Evolutionary conservation across 1,140 invertebrate genomes (phyloP).

Genomic region (Lepidostoma basale): DNA sequence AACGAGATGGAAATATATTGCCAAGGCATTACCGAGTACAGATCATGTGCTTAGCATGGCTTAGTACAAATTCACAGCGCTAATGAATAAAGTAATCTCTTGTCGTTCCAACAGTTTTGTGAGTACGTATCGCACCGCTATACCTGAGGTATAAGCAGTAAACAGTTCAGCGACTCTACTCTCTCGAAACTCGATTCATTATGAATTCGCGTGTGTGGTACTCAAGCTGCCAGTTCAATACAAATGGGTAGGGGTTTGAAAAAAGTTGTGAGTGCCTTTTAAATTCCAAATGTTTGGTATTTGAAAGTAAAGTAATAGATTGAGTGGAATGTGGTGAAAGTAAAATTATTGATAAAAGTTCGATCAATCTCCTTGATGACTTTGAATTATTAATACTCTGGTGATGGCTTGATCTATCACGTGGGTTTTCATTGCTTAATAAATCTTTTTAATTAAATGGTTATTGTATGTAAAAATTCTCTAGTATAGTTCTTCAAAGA

Average conservation of each 20-base stretch:
- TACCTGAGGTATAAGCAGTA: no score
- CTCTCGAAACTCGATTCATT: no score
- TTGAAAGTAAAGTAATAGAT: background rate
- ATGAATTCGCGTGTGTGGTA: no score
- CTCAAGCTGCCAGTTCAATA: no score
- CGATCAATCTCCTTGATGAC: background rate
- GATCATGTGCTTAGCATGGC: conserved; percentile 30
- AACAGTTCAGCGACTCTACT: no score
- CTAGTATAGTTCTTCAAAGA: background rate
- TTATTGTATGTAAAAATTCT: background rate
- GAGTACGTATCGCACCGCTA: no score
- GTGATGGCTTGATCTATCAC: background rate
- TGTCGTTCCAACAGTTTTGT: conserved; percentile 4
- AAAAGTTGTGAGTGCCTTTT: no score
- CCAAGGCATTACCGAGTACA: background rate
- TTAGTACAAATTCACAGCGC: conserved; percentile 31
- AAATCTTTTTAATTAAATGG: background rate
- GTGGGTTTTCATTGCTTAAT: background rate
- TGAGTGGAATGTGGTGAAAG: no score
- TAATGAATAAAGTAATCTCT: conserved; percentile 15
- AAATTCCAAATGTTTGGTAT: background rate
- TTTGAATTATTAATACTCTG: background rate
- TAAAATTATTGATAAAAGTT: background rate
- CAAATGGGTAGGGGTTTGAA: no score
- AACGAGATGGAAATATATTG: conserved; percentile 31